Evolutionary conservation across 2,797 vertebrate genomes (phyloP), one percentile per base, ranked within the genome.

Genomic region (Sardinella longiceps): DNA sequence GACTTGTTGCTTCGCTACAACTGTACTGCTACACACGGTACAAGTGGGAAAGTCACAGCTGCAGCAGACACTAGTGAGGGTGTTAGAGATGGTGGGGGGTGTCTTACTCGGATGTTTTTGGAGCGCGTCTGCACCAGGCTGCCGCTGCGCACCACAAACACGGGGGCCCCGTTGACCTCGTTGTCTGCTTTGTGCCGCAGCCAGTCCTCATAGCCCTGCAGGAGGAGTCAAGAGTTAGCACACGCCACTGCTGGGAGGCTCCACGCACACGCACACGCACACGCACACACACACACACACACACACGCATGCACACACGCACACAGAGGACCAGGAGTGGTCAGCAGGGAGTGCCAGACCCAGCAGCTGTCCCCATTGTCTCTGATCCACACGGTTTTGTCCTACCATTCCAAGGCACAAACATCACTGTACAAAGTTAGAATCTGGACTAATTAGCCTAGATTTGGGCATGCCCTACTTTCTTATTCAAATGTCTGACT

Each of bases 181-280:
- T 99, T 99, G 94, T 99, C 98, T 2, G 98, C 97, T 89, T 98
- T 99, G 93, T 99, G 98, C 77, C 98, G 95, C 86, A 99, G 94
- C 98, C 98, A 99, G 87, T 99, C 98, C 93, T 99, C 98, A 83
- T 98, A 99, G 85, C 98, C 98, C 98, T 99, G 89, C 33, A 87
- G 66, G 70, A 6, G 70, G 5, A 43, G 70, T 18, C 4, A 56
- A 50, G 82, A 20, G 66, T 9, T 80, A 46, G 82, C 0, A 77
- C 5, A 3, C 51, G 5, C n/a, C n/a, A n/a, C n/a, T n/a, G n/a
- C 18, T 28, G 20, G 2, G 14, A 18, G 66, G 3, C 70, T 43
- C 5, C 2, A 37, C 7, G 37, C 9, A 9, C 46, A 48, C 46
- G 12, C 46, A 6, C 7, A 48, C 46, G 12, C 5, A 48, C 46